A percentile compares a stretch with the other conserved stretches of the same genome.
Conservation (phyloP, 1,140 invertebrate genomes). For the Papilio helenus region DNA sequence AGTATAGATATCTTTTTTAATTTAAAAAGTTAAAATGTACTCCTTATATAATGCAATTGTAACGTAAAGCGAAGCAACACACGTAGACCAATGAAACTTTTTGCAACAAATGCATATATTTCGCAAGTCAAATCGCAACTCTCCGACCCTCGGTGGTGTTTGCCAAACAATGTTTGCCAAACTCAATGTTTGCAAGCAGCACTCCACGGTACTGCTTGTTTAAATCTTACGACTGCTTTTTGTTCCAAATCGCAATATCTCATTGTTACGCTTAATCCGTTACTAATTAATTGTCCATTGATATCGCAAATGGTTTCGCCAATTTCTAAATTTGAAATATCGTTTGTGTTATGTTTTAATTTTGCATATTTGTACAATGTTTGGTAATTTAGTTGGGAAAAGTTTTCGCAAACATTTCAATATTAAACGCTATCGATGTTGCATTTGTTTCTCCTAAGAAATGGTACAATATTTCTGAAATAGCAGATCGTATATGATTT, state of each 20-base stretch:
- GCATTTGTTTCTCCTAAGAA: background rate
- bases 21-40: background rate
- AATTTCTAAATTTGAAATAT: background rate
- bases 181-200: conserved; percentile 7
- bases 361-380: conserved; percentile 15
- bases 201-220: background rate
- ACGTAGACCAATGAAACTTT: conserved; percentile 29
- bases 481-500: too few relatives aligned
- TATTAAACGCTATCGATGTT: background rate
- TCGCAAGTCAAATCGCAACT: conserved; percentile 22
- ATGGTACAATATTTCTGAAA: background rate
- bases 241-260: conserved; percentile 20
- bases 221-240: conserved; percentile 22
- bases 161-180: conserved; percentile 25
- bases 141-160: background rate
- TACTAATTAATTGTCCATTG: conserved; percentile 32
- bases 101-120: conserved; percentile 35
- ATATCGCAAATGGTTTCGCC: conserved; percentile 4
- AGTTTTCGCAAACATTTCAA: background rate
- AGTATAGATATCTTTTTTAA: background rate
- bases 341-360: conserved; percentile 19
- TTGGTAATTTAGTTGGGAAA: background rate
- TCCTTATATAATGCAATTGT: background rate
- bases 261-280: conserved; percentile 34
- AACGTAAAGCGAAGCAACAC: background rate